Evolutionary conservation across 64 coral and sea anemone species (phyloP).

Genomic region (Anthopleura sola): DNA sequence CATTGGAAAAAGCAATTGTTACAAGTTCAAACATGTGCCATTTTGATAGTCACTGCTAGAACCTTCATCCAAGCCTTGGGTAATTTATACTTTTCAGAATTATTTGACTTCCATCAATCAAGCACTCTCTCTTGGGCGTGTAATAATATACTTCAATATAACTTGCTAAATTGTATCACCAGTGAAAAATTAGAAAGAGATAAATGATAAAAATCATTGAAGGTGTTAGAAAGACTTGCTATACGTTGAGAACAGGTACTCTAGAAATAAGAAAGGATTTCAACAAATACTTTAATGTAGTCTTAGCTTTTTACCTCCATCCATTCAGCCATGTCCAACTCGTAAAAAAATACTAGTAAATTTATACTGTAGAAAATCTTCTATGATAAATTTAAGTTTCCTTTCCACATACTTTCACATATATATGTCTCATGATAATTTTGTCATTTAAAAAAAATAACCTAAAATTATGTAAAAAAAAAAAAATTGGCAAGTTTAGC

Average conservation of each 20-base stretch:
- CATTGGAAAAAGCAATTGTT: background rate
- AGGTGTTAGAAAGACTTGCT: background rate
- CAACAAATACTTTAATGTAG: background rate
- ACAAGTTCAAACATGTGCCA: background rate
- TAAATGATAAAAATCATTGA: background rate
- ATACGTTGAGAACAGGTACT: background rate
- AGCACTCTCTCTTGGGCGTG: background rate
- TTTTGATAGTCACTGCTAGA: background rate
- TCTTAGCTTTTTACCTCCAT: background rate
- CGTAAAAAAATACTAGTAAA: background rate
- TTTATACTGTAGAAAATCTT: background rate
- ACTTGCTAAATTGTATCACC: background rate
- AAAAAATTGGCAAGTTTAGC: background rate
- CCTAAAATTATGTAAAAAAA: background rate
- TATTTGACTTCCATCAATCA: conserved; percentile 5
- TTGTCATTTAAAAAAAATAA: background rate
- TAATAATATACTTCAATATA: background rate
- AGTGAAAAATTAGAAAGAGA: background rate
- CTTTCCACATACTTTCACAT: background rate
- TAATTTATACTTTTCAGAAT: conserved; percentile 7
- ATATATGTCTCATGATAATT: background rate
- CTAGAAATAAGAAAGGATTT: background rate
- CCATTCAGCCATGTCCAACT: background rate
- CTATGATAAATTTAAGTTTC: too few relatives aligned
- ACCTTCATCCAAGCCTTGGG: background rate